Percentiles rank a stretch among this genome's conserved stretches.
Conservation (phyloP, 2,888 invertebrate genomes). For the Mesorhabditis belari region DNA sequence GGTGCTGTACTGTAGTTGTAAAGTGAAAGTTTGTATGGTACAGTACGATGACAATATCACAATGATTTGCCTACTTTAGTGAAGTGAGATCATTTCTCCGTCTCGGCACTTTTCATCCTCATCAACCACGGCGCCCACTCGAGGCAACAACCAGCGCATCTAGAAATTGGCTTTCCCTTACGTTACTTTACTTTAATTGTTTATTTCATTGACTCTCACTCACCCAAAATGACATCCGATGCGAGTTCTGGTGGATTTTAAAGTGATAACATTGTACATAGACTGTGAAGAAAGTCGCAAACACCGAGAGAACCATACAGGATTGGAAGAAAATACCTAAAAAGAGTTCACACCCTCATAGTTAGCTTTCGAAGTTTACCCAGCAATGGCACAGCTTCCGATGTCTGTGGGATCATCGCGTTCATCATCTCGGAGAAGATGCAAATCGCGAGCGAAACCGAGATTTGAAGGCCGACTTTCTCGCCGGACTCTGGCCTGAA, state of each 20-base stretch:
- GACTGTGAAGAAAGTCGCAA: constrained; percentile 44
- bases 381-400: constrained; percentile 44
- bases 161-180: constrained; percentile 7
- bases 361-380: constrained; percentile 9
- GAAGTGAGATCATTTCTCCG: constrained; percentile 24
- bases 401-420: constrained; percentile 45
- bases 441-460: constrained; percentile 45
- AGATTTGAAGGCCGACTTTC: constrained; percentile 39
- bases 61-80: constrained; percentile 20
- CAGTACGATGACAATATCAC: too few relatives aligned
- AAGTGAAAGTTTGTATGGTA: too few relatives aligned
- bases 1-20: too few relatives aligned
- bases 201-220: background rate
- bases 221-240: constrained; percentile 48
- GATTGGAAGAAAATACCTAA: constrained; percentile 45
- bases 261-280: constrained; percentile 47
- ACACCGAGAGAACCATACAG: constrained; percentile 45
- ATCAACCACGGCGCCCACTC: constrained; percentile 44
- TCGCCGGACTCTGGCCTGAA: constrained; percentile 27
- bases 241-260: constrained; percentile 29
- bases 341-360: background rate
- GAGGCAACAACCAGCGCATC: constrained; percentile 41
- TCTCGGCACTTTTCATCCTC: constrained; percentile 37
- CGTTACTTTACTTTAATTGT: background rate
- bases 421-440: constrained; percentile 46